Evolutionary conservation across 2,797 vertebrate species (phyloP), one percentile per base, ranked within the genome.

Genomic region (Taeniopygia guttata): DNA sequence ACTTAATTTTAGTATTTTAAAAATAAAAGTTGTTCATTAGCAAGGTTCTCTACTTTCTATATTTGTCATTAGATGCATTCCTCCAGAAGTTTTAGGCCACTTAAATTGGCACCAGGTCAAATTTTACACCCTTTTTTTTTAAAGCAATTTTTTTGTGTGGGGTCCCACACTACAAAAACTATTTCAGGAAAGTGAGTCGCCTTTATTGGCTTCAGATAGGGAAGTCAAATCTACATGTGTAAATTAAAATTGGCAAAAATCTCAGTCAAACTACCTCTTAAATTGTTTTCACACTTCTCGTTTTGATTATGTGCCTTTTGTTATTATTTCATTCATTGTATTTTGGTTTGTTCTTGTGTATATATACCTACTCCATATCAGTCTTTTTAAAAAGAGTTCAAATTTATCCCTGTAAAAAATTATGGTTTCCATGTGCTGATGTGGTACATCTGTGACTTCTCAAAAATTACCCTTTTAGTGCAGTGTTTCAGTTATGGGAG

Each of bases 261-360:
- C 43, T 93, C 5, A 69, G 42, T 78, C 38, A 43, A 26, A 49
- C 52, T 84, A 82, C n/a, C 49, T 81, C 73, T 77, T 26, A 60
- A 60, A 56, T 21, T 92, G 54, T 42, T 88, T 95, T 90, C 93
- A 48, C 20, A 51, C 30, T 84, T 86, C 32, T 87, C 14, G 49
- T 94, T 93, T 86, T 79, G 62, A 72, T 90, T 11, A 69, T 60
- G 87, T 95, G 94, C 94, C 94, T 96, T 96, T 87, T 90, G 63
- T 88, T 94, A 60, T 1, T 0, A 1, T 76, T 88, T 93, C 19
- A 70, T 79, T 58, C 14, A 22, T 32, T 85, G 22, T 56, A 56
- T 94, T 84, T 92, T 92, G 25, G 2, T 42, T 92, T 78, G 5
- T 84, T 94, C 36, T 75, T 90, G 18, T 84, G 25, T 84, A 16